Base-by-base conservation (phyloP, 2,797 vertebrate genomes). In the Aselliscus stoliczkanus region DNA sequence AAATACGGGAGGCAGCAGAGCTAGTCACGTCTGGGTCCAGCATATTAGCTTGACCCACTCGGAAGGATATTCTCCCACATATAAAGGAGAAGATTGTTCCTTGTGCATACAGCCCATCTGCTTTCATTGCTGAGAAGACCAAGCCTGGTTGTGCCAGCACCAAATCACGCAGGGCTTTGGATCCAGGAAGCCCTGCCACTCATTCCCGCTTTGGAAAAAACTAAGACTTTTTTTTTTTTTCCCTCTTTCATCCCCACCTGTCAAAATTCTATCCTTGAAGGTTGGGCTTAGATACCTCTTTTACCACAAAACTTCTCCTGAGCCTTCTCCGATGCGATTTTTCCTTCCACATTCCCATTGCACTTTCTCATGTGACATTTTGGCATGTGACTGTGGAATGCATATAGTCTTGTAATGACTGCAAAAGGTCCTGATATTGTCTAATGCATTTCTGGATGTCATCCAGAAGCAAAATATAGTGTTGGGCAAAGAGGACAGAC, bases 71-170 rank as follows among this genome's bases (percentile, higher is more conserved):
- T 95, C 54, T 64, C n/a, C 82, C 39, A 58, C 75, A 42, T 50
- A 70, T 88, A 88, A 96, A 95, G 34, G 44, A 92, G 67, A 90
- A 83, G 34, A 34, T 47, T 81, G 42, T 84, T 83, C 56, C 89
- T 86, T 67, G 31, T 18, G 18, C 92, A 92, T 62, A 31, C 7
- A 56, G 64, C 39, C 47, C 81, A 79, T 70, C 76, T 79, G 56
- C 81, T 94, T 60, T 92, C 39, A 56, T n/a, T 70, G 81, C 79
- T 34, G 7, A 93, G 62, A 82, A 85, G 79, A 95, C 50, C 89
- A 86, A 93, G 37, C 20, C 42, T 58, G 73, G 56, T 37, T 70
- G 29, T 92, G 10, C 60, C n/a, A 29, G 73, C 29, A 88, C 62
- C 42, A 93, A 54, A 25, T 54, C 54, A 65, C 62, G n/a, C 29